Conservation (phyloP, 2,113 vertebrate species). For the Pardalotus punctatus region DNA sequence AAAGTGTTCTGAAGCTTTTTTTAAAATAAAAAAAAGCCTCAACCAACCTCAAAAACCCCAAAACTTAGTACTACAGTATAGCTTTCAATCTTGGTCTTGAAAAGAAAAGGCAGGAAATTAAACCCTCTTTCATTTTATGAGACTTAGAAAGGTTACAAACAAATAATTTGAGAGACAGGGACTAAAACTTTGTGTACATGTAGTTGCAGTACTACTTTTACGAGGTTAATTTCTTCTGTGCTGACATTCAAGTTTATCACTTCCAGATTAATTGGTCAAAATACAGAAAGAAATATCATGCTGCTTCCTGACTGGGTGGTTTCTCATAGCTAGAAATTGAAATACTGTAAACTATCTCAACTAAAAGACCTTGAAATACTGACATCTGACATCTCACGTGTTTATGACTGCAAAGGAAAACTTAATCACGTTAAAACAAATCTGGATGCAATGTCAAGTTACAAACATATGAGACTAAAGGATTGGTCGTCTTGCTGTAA, state of each 20-base stretch:
- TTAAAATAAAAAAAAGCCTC: neutral
- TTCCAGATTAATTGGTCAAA: neutral
- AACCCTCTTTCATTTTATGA: neutral
- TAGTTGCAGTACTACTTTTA: neutral
- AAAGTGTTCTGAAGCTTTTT: neutral
- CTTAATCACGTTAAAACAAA: neutral
- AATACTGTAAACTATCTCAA: neutral
- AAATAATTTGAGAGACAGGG: neutral
- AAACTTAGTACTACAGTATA: neutral
- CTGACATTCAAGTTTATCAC: neutral
- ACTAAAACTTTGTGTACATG: neutral
- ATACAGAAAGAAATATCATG: neutral
- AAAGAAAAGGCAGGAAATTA: neutral
- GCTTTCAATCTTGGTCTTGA: neutral
- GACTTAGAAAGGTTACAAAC: neutral
- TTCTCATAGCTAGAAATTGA: neutral
- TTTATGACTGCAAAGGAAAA: neutral
- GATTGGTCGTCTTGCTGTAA: neutral
- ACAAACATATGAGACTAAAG: neutral
- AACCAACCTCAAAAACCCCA: fast-evolving
- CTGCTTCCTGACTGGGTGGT: neutral
- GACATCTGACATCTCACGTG: neutral
- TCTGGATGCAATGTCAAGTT: neutral
- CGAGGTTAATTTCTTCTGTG: neutral
- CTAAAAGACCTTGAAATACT: neutral